Evolutionary conservation across 2,797 vertebrate species (phyloP), one percentile per base, ranked within the genome.

Genomic region (Crypturellus tataupa): DNA sequence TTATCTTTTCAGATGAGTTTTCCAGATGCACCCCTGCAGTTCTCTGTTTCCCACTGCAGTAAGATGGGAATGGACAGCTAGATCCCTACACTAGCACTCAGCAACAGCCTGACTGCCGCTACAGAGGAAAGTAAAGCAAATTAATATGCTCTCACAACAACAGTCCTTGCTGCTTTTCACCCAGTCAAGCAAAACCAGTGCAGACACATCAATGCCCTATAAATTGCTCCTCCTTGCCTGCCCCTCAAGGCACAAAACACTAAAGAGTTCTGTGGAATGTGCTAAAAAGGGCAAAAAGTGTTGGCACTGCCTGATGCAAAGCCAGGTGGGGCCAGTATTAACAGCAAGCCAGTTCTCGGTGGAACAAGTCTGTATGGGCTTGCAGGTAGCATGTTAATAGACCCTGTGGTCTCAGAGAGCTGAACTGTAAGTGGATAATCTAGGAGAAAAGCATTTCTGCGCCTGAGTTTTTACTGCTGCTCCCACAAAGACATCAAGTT

Each of bases 211-310:
- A 63, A 35, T 40, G 17, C 31, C n/a, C 73, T 42, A 44, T 77
- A 96, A 95, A 94, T 77, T 88, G 78, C 84, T 78, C 92, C 94
- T 95, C 94, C 95, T 80, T 58, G 63, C 64, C 92, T 80, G 87
- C 53, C 87, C 89, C 71, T 27, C 16, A n/a, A 60, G 96, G 94
- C 89, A 94, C 37, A 80, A 88, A 94, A 27, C 51, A 77, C 89
- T 92, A 90, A 93, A 84, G 87, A 86, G 82, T 25, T 81, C 77
- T 87, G 75, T 88, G 96, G 92, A 93, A 94, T 29, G 91, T 96
- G 95, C 95, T 96, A 96, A 94, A 95, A 92, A 96, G 9, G 73
- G 91, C 87, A 91, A 87, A 91, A 97, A 95, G 85, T 93, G 89
- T 73, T 69, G 72, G 72, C 37, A 5, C 59, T 84, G 68, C 80